Conservation (phyloP, 2,888 invertebrate species). For the Oscheius sp. region DNA sequence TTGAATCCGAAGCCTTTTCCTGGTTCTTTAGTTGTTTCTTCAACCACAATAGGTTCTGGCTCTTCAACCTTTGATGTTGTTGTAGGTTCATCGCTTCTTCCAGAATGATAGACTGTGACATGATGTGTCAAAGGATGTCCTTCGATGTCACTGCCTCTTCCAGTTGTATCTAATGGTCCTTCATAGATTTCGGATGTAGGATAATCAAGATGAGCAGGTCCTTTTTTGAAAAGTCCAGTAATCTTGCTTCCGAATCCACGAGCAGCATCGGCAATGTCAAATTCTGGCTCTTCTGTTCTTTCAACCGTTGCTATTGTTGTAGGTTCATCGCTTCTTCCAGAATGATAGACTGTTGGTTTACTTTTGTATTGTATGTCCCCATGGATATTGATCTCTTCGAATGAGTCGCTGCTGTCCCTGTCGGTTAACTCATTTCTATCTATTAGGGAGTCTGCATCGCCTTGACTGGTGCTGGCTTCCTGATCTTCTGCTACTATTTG, state of each 20-base stretch:
- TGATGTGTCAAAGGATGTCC: slow-evolving; percentile 5
- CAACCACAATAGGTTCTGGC: too few relatives aligned
- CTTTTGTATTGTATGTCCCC: slow-evolving; percentile 32
- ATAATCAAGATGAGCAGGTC: slow-evolving; percentile 41
- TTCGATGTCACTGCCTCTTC: neutral
- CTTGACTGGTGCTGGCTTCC: slow-evolving; percentile 21
- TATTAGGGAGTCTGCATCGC: neutral
- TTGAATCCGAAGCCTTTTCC: too few relatives aligned
- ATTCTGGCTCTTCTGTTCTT: slow-evolving; percentile 34
- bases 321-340: slow-evolving; percentile 19
- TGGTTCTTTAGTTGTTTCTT: too few relatives aligned
- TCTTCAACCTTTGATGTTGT: too few relatives aligned
- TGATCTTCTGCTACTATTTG: slow-evolving; percentile 44
- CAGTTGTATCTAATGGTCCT: slow-evolving; percentile 12
- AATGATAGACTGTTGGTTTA: slow-evolving; percentile 34
- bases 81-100: too few relatives aligned
- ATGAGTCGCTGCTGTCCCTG: slow-evolving; percentile 22
- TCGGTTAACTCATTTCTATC: neutral
- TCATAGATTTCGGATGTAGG: slow-evolving; percentile 29
- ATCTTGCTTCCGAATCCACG: slow-evolving; percentile 34
- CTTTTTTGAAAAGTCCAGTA: slow-evolving; percentile 20
- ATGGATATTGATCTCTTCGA: slow-evolving; percentile 28
- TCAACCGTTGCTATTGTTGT: neutral
- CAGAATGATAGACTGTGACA: neutral
- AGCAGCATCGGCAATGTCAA: slow-evolving; percentile 33